Base-by-base conservation (phyloP, 1,140 invertebrate genomes). In the Panagrolaimus sp. region DNA sequence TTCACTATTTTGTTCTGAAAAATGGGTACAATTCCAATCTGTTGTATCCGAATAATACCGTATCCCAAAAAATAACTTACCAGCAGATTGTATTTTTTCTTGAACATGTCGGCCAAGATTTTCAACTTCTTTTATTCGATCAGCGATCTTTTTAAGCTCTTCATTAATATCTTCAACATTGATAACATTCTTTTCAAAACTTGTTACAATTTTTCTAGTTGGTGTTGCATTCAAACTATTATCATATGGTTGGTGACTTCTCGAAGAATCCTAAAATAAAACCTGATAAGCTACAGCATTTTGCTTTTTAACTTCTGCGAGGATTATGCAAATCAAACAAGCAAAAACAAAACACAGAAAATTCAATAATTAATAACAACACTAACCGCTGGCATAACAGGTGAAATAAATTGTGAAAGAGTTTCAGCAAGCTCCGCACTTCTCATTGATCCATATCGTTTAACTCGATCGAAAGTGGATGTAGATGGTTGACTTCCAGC, bases 131-230 rank as follows among this genome's bases (percentile, higher is more conserved):
- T 43, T 43, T 26, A 76, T 66, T 24, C 73, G 43, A 17, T 72
- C 67, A 9, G 52, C 52, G 12, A 76, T 76, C 58, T 77, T 44
- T 28, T 55, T 63, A 10, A 76, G 67, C 46, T 77, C 75, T 14
- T 44, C 43, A 43, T 66, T 68, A n/a, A 52, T 24, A 67, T 70
- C 68, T 17, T 38, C 65, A 32, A 68, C 45, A n/a, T 63, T 12
- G 15, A 43, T 69, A 21, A 47, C 58, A n/a, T 52, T 43, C 32
- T 72, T 72, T 55, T 72, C 71, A 24, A 69, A 68, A 10, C 46
- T 44, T n/a, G 65, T 69, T 9, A 55, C 26, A 26, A 70, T 15
- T 32, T 72, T 72, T 14, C 71, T 17, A 24, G 58, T 69, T 24
- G 67, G 69, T 21, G 69, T 71, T 7, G 46, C 21, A 26, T 71